Base-by-base conservation (phyloP, 2,888 invertebrate genomes). In the Eupsilia transversa region DNA sequence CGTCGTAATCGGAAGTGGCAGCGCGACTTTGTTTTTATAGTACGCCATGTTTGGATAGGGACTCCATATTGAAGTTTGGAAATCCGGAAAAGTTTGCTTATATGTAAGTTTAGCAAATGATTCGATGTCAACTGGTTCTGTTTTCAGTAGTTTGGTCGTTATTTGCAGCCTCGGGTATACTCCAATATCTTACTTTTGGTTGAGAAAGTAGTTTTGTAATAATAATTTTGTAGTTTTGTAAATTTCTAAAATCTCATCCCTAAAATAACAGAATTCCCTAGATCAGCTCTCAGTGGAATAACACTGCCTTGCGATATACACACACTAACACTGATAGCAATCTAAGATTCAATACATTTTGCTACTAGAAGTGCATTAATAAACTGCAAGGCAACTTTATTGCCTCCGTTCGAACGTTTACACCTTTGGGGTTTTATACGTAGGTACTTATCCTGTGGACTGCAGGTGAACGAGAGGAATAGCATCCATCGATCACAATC, bases 1-100 rank as follows among this genome's bases (percentile, higher is more conserved):
- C 76, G 76, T 81, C 83, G 84, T 88, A 87, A 88, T 86, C 86
- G 86, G 87, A 87, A 89, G 87, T 86, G 72, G 83, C 79, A 83
- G 77, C 61, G 80, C 57, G 78, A 88, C 87, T 85, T 79, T 89
- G 84, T 86, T 86, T 88, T 87, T 87, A 80, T 77, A 81, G 70
- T 52, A 5, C 69, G 79, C 74, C 71, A 69, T 86, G 83, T 89
- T 88, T 86, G 83, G 60, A 82, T 77, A 80, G 80, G 77, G 79
- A 56, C 23, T 5, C 33, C 64, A 78, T 79, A 66, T 60, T 69
- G 59, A 65, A 70, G 67, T 77, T 85, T 77, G 66, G 77, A 71
- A 76, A 79, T 69, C 33, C 52, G 76, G 67, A 67, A 82, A 78
- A 65, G 60, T 72, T 72, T 63, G n/a, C 66, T 35, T 56, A 41